These are phyloP conservation scores for Leucophenga varia DNA, from an alignment of 1,140 invertebrate species.

Conservation along the genomic window DNA sequence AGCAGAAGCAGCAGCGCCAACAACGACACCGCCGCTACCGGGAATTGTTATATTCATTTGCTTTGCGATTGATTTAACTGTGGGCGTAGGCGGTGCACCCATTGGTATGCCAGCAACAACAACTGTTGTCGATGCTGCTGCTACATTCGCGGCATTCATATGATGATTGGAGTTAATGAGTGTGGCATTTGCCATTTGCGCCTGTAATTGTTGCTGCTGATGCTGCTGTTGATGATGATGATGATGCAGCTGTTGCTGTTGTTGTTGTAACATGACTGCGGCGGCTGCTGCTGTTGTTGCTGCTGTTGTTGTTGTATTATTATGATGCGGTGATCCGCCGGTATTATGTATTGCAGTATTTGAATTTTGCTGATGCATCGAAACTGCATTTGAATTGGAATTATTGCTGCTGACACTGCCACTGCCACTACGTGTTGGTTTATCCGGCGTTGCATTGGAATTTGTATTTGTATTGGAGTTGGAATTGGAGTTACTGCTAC, in stretches of 20 bases:
- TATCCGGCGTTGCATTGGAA: constrained; percentile 34
- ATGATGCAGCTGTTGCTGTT: constrained; percentile 38
- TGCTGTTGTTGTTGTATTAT: constrained; percentile 17
- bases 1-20: constrained; percentile 19
- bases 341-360: constrained; percentile 16
- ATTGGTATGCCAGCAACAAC: constrained; percentile 35
- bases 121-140: constrained; percentile 18
- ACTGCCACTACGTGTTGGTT: constrained; percentile 31
- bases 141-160: constrained; percentile 22
- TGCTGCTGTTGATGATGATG: constrained; percentile 37
- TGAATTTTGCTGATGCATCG: neutral
- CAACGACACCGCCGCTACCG: too few species aligned
- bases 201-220: constrained; percentile 40
- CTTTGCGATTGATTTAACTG: constrained; percentile 52
- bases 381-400: neutral
- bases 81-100: constrained; percentile 47
- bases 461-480: constrained; percentile 19
- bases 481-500: constrained; percentile 55
- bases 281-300: constrained; percentile 24
- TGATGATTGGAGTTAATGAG: constrained; percentile 46
- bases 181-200: constrained; percentile 40
- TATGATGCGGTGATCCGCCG: constrained; percentile 11
- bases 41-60: constrained; percentile 53
- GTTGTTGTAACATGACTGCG: constrained; percentile 17
- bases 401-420: constrained; percentile 13